Conservation (phyloP, 92 coral and sea anemone genomes). For the Hydrozoanthus gracilis region DNA sequence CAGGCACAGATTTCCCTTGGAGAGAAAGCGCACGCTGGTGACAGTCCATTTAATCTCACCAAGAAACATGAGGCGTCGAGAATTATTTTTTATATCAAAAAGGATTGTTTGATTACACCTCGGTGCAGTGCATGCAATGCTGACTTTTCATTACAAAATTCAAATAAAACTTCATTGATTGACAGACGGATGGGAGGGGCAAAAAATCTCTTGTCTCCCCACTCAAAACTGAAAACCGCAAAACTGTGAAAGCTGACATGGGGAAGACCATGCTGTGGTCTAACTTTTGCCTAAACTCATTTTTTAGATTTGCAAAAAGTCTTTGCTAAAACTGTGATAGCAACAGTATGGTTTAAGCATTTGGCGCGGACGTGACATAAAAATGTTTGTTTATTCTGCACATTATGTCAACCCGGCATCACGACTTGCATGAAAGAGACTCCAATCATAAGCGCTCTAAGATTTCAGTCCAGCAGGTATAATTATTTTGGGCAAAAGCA, state of each 20-base stretch:
- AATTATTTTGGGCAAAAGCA: conserved; percentile 6
- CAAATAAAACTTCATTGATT: conserved; percentile 40
- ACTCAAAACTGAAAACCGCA: conserved; percentile 26
- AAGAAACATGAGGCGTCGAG: neutral
- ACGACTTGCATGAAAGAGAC: conserved; percentile 24
- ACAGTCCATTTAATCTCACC: conserved; percentile 6
- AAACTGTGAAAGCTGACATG: conserved; percentile 4
- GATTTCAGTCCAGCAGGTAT: neutral
- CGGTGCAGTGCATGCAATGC: neutral
- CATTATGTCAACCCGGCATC: conserved; percentile 22
- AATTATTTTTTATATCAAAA: neutral
- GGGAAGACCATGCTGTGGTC: conserved; percentile 10
- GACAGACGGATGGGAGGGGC: conserved; percentile 54
- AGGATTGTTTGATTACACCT: neutral
- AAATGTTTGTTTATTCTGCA: conserved; percentile 21
- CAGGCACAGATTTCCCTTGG: conserved; percentile 30
- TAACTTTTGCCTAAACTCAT: neutral
- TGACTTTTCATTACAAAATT: conserved; percentile 14
- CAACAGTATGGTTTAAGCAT: neutral
- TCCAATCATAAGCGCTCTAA: conserved; percentile 5
- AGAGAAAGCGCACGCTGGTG: conserved; percentile 8
- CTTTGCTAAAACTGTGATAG: neutral
- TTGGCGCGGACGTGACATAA: conserved; percentile 39
- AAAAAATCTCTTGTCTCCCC: conserved; percentile 36
- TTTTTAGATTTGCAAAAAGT: neutral